Evolutionary conservation across 2,888 invertebrate species (phyloP), one percentile per base, ranked within the genome.

Genomic region (Idaea straminata): DNA sequence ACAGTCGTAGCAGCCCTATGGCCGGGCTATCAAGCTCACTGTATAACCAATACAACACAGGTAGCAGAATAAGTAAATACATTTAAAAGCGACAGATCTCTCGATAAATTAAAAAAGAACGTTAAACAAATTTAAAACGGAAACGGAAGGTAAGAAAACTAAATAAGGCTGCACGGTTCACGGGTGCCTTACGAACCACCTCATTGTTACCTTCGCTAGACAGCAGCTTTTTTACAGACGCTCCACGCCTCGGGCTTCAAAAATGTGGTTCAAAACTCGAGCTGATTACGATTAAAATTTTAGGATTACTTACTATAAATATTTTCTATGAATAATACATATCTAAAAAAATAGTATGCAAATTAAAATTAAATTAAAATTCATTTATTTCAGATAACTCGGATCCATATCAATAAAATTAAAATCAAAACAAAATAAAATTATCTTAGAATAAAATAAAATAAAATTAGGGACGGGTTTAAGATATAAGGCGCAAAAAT

Each of bases 131-230:
- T 64, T 66, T 66, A 58, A 66, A 66, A 69, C 57, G 68, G 63
- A 35, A 60, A 61, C 57, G 38, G 59, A 47, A 67, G 66, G 69
- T 68, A 67, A 68, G 69, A 63, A 71, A 74, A 68, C 72, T 71
- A 72, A 74, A 72, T 74, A 74, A 67, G 72, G 66, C 64, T 57
- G 70, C 63, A 67, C 66, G 58, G 15, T 69, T 68, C 68, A 70
- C 67, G 70, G 63, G 60, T 64, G 67, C 65, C 66, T 70, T 65
- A 62, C 68, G 68, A 68, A 62, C 64, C 73, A 62, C 64, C 64
- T 66, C 72, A 74, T 74, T 74, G 73, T 74, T 71, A 69, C 69
- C 63, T 68, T 65, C 61, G 63, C 62, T 66, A 71, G 70, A 71
- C 68, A 67, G 35, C 35, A 62, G 63, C 62, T 70, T 73, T 70